Evolutionary conservation across 2,888 invertebrate genomes (phyloP), one percentile per base, ranked within the genome.

Genomic region (Acrocyrtus sp.): DNA sequence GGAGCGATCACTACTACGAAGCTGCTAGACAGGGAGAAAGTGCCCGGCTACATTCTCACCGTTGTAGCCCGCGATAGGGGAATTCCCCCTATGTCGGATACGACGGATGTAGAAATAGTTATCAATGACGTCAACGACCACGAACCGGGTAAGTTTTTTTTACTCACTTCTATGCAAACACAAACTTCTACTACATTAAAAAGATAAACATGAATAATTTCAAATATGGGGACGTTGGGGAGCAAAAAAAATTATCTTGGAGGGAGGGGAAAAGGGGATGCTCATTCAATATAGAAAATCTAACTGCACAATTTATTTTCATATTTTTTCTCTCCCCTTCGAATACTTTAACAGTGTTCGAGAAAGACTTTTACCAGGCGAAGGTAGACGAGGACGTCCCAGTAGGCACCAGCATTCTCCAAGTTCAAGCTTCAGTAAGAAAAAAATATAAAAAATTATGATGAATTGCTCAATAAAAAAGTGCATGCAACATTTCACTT

Each of bases 41-140:
- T 87, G 54, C 83, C 88, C 82, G 91, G 93, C 0, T 98, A 96
- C 84, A 86, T 96, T 6, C 85, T 98, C 41, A 95, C 94, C 0
- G 95, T 74, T 17, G 63, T 57, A n/a, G 74, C 74, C 2, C 27
- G 54, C 15, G 74, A 74, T 26, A 53, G 60, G 41, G 98, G 98
- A 0, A 89, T 90, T 43, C 97, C 97, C 0, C 90, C 95, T 0
- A 85, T 96, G 17, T 93, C 94, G 1, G 97, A 98, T 83, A 96
- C 95, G 0, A 97, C 98, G 0, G 96, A 96, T 82, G 92, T 99
- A 0, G 96, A 98, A 84, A 95, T 99, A 80, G 92, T 94, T 0
- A 91, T 99, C 0, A 92, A 93, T 0, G 99, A 99, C 83, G 95
- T 97, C 0, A 99, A 99, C 83, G 98, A 99, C 83, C 96, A 97